A percentile compares a stretch with the other conserved stretches of the same genome.
phyloP scores from a whole-genome alignment of 2,888 invertebrate genomes.

The Leptinotarsa haldemani region DNA sequence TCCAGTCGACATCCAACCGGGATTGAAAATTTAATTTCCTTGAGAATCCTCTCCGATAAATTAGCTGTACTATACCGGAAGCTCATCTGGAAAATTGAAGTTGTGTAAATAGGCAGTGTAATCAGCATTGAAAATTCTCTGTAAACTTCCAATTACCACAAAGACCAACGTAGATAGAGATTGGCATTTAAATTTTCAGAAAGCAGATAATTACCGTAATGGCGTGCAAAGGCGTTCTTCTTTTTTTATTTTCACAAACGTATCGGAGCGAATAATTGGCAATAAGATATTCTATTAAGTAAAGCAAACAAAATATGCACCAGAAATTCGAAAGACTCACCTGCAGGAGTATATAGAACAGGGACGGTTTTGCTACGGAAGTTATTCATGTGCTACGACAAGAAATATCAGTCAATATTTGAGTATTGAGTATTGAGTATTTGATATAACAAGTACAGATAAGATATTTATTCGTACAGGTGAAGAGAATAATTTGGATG shows the following conservation, averaged over 20 bases:
- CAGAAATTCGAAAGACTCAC: constrained; percentile 52
- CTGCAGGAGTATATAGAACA: constrained; percentile 58
- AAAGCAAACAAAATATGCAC: constrained; percentile 56
- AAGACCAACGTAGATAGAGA: constrained; percentile 14
- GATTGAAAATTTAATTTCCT: constrained; percentile 15
- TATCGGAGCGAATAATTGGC: constrained; percentile 49
- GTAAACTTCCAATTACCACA: constrained; percentile 20
- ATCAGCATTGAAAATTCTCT: constrained; percentile 17
- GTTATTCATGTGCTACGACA: too few species aligned
- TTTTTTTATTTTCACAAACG: constrained; percentile 34
- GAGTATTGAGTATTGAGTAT: too few species aligned
- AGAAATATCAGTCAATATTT: too few species aligned
- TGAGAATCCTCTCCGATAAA: constrained; percentile 4
- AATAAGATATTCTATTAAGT: constrained; percentile 52
- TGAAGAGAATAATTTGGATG: too few species aligned
- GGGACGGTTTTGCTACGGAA: background rate
- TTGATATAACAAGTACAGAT: background rate
- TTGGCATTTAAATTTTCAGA: constrained; percentile 21
- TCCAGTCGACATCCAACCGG: background rate
- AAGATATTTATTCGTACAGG: too few species aligned
- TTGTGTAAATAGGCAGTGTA: constrained; percentile 19
- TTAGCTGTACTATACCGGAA: constrained; percentile 7
- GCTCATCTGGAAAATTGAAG: constrained; percentile 18
- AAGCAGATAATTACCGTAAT: constrained; percentile 22
- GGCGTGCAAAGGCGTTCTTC: constrained; percentile 29